A percentile compares a stretch with the other conserved stretches of the same genome.
These are phyloP conservation scores for Anoncus sp. DNA, from an alignment of 2,888 invertebrate species.

Conservation along the genomic window DNA sequence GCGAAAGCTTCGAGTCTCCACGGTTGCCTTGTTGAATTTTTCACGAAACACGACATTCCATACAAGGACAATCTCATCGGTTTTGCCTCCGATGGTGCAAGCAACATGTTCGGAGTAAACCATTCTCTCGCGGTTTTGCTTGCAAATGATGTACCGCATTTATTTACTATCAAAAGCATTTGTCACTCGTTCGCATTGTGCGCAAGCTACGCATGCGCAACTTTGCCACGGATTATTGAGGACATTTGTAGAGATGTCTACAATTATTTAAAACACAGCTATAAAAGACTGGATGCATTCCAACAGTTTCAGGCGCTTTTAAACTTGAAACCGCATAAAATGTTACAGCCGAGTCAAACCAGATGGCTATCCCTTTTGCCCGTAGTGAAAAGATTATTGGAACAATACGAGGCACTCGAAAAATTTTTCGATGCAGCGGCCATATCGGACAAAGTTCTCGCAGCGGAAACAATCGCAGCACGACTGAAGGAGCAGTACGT, in stretches of 20 bases:
- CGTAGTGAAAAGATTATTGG: conserved; percentile 48
- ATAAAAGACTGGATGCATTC: conserved; percentile 61
- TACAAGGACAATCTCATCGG: conserved; percentile 60
- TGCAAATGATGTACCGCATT: conserved; percentile 51
- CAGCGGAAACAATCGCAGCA: conserved; percentile 57
- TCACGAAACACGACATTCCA: conserved; percentile 58
- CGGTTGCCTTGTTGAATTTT: conserved; percentile 53
- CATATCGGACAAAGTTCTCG: conserved; percentile 48
- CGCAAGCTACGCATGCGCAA: conserved; percentile 69
- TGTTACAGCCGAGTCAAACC: conserved; percentile 56
- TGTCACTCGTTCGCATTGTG: conserved; percentile 72
- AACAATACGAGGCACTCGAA: conserved; percentile 62
- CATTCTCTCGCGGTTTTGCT: conserved; percentile 58
- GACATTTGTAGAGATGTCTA: conserved; percentile 68
- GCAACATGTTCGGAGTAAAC: conserved; percentile 61
- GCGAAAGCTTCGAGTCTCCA: conserved; percentile 54
- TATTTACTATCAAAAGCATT: conserved; percentile 68
- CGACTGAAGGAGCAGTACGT: conserved; percentile 51
- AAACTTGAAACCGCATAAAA: conserved; percentile 62
- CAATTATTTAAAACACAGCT: conserved; percentile 68
- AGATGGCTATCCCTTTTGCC: conserved; percentile 59
- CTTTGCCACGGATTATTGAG: conserved; percentile 69
- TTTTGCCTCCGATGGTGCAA: conserved; percentile 65
- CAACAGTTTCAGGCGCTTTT: conserved; percentile 66
- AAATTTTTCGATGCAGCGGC: conserved; percentile 49